These are phyloP conservation scores for Aphelenchoides besseyi DNA, from an alignment of 1,140 invertebrate genomes.

Conservation along the genomic window DNA sequence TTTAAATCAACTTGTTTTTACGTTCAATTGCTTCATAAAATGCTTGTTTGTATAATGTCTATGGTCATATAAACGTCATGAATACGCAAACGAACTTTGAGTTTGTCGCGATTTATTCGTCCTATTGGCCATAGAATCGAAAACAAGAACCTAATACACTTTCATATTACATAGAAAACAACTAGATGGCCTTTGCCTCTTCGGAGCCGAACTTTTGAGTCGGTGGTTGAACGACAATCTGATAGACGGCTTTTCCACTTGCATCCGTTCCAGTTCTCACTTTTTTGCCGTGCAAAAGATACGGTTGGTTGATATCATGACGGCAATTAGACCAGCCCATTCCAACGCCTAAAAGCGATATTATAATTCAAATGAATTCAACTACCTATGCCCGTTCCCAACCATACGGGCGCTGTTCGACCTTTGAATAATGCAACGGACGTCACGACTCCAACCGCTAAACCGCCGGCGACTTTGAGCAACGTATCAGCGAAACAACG, in stretches of 20 bases:
- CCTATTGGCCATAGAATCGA: no score
- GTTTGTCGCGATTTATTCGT: no score
- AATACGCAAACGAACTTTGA: no score
- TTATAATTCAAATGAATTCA: neutral
- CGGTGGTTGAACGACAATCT: conserved; percentile 38
- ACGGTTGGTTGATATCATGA: conserved; percentile 33
- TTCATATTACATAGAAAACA: no score
- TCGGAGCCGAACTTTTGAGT: no score
- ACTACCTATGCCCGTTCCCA: conserved; percentile 47
- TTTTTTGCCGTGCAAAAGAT: conserved; percentile 45
- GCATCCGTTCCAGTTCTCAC: conserved; percentile 31
- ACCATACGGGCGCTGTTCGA: conserved; percentile 42
- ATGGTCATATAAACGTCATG: no score
- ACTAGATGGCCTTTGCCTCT: no score
- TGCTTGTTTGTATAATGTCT: no score
- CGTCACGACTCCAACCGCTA: conserved; percentile 41
- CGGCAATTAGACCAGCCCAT: conserved; percentile 42
- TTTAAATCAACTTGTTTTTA: no score
- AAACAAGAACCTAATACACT: no score
- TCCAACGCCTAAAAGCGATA: conserved; percentile 36
- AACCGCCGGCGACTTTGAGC: conserved; percentile 41
- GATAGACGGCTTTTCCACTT: conserved; percentile 33
- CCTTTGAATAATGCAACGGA: conserved; percentile 43
- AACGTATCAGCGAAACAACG: conserved; percentile 47
- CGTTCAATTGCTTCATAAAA: no score